Evolutionary conservation across 2,113 vertebrate genomes (phyloP).

Genomic region (Pipra filicauda): DNA sequence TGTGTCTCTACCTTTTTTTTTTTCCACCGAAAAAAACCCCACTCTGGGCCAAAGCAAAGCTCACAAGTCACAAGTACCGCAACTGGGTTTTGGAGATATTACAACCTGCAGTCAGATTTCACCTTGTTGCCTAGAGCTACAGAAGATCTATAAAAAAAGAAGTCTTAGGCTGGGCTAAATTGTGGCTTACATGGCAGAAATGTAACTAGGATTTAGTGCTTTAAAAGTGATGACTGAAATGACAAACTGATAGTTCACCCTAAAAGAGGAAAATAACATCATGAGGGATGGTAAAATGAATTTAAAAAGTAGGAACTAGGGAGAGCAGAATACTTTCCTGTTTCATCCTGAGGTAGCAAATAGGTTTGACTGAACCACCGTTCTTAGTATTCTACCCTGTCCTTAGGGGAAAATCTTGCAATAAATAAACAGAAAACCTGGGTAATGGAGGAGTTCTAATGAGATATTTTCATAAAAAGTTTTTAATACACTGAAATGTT

Average conservation of each 20-base stretch:
- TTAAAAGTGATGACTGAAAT: not conserved
- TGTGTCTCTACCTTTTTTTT: not conserved
- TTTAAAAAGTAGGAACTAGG: not conserved
- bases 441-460: slow-evolving; percentile 45
- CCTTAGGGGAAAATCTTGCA: not conserved
- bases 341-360: not conserved
- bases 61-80: not conserved
- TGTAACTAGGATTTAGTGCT: not conserved
- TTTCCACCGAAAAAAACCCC: not conserved
- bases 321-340: not conserved
- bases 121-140: not conserved
- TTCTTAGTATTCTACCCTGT: not conserved
- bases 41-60: not conserved
- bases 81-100: not conserved
- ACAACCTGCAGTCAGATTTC: not conserved
- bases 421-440: slow-evolving; percentile 24
- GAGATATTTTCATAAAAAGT: slow-evolving; percentile 47
- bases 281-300: not conserved
- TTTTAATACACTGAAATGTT: slow-evolving; percentile 46
- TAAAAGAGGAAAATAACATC: not conserved
- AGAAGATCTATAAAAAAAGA: not conserved
- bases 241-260: not conserved
- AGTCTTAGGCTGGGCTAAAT: not conserved
- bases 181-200: not conserved
- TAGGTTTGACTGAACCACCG: not conserved